Percentiles rank a stretch among this genome's conserved stretches.
Evolutionary conservation across 2,888 invertebrate species (phyloP).

Genomic region (Polymixis flavicincta): DNA sequence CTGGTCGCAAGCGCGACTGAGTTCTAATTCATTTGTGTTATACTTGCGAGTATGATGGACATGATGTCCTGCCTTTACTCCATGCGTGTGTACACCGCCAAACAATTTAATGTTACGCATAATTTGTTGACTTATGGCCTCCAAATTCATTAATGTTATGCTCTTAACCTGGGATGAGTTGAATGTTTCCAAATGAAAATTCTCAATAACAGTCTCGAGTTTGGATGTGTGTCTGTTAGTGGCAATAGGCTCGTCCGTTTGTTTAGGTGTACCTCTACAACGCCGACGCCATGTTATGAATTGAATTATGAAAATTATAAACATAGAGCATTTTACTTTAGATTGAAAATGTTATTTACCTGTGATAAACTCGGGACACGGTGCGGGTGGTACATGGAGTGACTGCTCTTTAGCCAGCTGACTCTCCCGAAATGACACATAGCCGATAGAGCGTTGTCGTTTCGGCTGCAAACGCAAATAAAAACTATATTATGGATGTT

Average conservation of each 20-base stretch:
- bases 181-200: not conserved
- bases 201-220: not conserved
- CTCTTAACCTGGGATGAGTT: too few relatives aligned
- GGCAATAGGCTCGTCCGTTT: not conserved
- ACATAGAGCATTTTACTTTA: not conserved
- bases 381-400: constrained; percentile 9
- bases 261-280: not conserved
- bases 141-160: not conserved
- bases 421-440: constrained; percentile 70
- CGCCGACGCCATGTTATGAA: not conserved
- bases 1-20: not conserved
- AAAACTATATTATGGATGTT: not conserved
- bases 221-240: not conserved
- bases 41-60: not conserved
- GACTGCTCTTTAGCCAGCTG: constrained; percentile 51
- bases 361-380: constrained; percentile 15
- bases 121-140: not conserved
- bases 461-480: constrained; percentile 74
- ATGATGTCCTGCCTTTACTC: not conserved
- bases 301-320: not conserved
- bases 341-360: constrained; percentile 55
- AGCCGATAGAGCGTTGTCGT: constrained; percentile 71
- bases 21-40: not conserved
- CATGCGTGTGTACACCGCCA: not conserved
- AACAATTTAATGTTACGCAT: not conserved